Conservation (phyloP, 2,797 vertebrate genomes). For the Australoheros facetus region DNA sequence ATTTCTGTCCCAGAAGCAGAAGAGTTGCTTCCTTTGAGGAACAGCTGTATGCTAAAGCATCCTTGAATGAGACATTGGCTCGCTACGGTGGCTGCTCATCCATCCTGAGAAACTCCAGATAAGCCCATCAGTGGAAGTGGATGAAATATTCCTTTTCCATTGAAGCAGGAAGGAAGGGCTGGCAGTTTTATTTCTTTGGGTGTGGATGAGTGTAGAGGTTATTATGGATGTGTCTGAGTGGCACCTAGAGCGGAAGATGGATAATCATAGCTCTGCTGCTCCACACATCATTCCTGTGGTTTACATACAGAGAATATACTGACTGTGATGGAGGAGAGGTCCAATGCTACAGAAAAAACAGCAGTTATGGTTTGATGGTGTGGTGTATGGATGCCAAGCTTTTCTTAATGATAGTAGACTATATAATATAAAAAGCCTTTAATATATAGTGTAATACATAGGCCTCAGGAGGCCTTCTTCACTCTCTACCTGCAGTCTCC, state of each 20-base stretch:
- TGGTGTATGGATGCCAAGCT: constrained; percentile 10
- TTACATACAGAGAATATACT: constrained; percentile 38
- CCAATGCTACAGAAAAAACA: constrained; percentile 7
- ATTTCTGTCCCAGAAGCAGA: constrained; percentile 23
- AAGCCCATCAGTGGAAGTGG: constrained; percentile 32
- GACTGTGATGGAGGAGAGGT: background rate
- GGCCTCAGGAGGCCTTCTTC: background rate
- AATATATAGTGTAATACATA: background rate
- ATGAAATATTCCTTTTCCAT: constrained; percentile 35
- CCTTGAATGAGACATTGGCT: constrained; percentile 45
- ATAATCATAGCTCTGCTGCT: constrained; percentile 49
- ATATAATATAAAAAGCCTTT: constrained; percentile 17
- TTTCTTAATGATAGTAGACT: constrained; percentile 17
- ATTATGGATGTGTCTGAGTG: constrained; percentile 55
- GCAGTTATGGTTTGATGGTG: constrained; percentile 9
- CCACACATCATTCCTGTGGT: constrained; percentile 42
- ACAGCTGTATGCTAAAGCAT: constrained; percentile 26
- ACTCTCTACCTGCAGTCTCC: background rate
- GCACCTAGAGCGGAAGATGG: constrained; percentile 45
- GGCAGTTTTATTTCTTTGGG: constrained; percentile 31
- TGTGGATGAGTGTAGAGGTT: constrained; percentile 50
- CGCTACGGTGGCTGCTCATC: constrained; percentile 30
- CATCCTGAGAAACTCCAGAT: constrained; percentile 20
- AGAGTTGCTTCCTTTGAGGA: background rate
- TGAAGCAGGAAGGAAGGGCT: constrained; percentile 18